These are phyloP conservation scores for Chelon labrosus DNA, from an alignment of 2,797 vertebrate genomes.

Conservation along the genomic window DNA sequence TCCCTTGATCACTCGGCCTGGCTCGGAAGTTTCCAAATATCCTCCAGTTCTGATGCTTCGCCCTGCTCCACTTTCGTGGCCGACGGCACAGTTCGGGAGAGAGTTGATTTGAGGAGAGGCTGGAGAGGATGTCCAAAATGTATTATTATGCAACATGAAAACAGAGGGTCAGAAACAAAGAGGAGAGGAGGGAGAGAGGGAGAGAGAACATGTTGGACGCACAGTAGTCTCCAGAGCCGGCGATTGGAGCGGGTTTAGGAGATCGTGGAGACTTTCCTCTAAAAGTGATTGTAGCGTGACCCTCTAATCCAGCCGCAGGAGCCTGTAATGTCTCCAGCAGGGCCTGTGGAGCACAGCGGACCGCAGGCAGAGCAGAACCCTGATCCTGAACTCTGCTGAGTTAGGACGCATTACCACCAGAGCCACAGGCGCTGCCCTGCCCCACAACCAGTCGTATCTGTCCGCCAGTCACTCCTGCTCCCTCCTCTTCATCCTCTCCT, in stretches of 20 bases:
- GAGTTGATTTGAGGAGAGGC: constrained; percentile 3
- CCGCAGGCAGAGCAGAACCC: constrained; percentile 62
- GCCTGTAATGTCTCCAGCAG: constrained; percentile 70
- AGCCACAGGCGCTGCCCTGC: constrained; percentile 56
- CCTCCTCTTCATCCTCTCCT: constrained; percentile 20
- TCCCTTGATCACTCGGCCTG: constrained; percentile 16
- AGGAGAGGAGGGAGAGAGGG: constrained; percentile 7
- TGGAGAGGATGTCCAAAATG: constrained; percentile 16
- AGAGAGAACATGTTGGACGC: constrained; percentile 4
- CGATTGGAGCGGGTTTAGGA: constrained; percentile 38
- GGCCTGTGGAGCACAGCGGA: constrained; percentile 78
- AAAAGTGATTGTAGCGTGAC: constrained; percentile 24
- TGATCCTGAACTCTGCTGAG: constrained; percentile 63
- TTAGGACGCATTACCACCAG: constrained; percentile 50
- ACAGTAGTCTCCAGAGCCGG: constrained; percentile 33
- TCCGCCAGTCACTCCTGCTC: constrained; percentile 35
- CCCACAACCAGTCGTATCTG: constrained; percentile 44
- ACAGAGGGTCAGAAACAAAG: constrained; percentile 28
- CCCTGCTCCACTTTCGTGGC: constrained; percentile 7
- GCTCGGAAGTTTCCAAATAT: constrained; percentile 9
- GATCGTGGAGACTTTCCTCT: constrained; percentile 20
- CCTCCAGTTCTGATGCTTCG: neutral
- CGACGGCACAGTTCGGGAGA: constrained; percentile 7
- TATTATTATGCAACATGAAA: constrained; percentile 49
- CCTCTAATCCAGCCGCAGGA: constrained; percentile 35